These are phyloP conservation scores for Scleropages formosus DNA, from an alignment of 2,797 vertebrate species.

Conservation along the genomic window DNA sequence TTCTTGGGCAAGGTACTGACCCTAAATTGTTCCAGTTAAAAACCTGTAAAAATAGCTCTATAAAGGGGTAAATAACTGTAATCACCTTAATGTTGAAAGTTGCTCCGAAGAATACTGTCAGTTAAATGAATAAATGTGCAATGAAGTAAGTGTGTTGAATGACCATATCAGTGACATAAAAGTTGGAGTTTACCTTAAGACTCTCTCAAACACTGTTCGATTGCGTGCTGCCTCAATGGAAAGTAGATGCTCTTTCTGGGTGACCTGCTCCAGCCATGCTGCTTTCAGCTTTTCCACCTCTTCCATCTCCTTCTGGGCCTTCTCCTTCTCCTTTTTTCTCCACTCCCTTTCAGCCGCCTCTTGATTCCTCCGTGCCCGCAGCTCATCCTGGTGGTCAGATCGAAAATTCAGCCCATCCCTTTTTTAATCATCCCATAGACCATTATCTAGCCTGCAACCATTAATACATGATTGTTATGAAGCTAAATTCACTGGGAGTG, in stretches of 20 bases:
- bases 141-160: no score
- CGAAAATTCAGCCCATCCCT: neutral
- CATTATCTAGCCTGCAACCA: neutral
- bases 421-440: neutral
- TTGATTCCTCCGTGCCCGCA: conserved; percentile 81
- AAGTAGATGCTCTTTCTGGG: conserved; percentile 70
- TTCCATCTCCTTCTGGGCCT: conserved; percentile 52
- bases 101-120: no score
- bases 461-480: no score
- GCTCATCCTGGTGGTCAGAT: conserved; percentile 70
- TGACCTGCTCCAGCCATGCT: conserved; percentile 73
- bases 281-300: conserved; percentile 61
- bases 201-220: conserved; percentile 76
- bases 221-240: conserved; percentile 75
- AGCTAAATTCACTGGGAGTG: no score
- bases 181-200: conserved; percentile 79
- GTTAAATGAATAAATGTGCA: no score
- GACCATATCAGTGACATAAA: no score
- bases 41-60: no score
- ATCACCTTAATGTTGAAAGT: no score
- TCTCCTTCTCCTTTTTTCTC: conserved; percentile 77
- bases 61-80: no score
- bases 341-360: conserved; percentile 78
- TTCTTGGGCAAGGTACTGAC: no score
- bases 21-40: no score